Base-by-base conservation (phyloP, 2,888 invertebrate genomes). In the Synergus itoensis region DNA sequence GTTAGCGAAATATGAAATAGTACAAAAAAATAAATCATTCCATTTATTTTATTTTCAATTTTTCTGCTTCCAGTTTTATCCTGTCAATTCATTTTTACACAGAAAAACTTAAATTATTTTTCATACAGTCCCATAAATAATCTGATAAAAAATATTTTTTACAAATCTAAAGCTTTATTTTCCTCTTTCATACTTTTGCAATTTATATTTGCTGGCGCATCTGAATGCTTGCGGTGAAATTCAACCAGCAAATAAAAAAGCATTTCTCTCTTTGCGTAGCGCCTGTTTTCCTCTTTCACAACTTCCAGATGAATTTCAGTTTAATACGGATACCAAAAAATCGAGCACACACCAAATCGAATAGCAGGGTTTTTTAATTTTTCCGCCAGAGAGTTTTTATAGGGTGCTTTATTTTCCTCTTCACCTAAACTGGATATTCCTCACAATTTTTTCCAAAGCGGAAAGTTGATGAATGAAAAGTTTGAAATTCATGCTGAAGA, bases 261-360 rank as follows among this genome's bases (percentile, higher is more conserved):
- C n/a, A 73, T 36, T 53, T 73, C n/a, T 69, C 45, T 48, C 36
- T 48, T 53, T 53, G 36, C 45, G 11, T 48, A 11, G 16, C 11
- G 53, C 4, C 12, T 48, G n/a, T 28, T 28, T 36, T 48, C 18
- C 45, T 64, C 69, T 45, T 45, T 69, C 43, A 69, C 28, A 28
- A 69, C 48, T 53, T 69, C 16, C 48, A 48, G 21, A 14, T 69
- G 48, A 69, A 48, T 69, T 69, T 69, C 69, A 45, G 48, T 69
- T 69, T 48, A 48, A 69, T 69, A 69, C 9, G 28, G 45, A 48
- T 36, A 8, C 45, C 48, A 48, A 69, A 69, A 69, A 69, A 69
- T 69, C 21, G 45, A 69, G 48, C 14, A 12, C 14, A 12, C 69
- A 9, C 48, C 21, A 69, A 48, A 69, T 69, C 4, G 11, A 36